Percentiles rank a stretch among this genome's conserved stretches.
Evolutionary conservation across 2,797 vertebrate genomes (phyloP).

Genomic region (Tangara arthus): DNA sequence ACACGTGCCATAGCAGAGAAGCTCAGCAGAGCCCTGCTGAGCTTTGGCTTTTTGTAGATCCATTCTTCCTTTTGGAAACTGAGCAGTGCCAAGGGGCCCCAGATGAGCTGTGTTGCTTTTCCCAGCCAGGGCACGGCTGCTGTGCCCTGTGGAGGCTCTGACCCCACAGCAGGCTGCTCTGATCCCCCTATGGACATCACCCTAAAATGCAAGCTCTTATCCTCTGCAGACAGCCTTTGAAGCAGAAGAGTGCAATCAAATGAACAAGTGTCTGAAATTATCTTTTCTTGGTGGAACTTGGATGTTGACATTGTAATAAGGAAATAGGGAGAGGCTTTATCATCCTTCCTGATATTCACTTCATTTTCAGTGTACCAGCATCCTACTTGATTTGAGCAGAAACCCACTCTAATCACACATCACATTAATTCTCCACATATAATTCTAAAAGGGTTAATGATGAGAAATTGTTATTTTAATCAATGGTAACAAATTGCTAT

Average conservation of each 20-base stretch:
- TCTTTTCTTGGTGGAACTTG: neutral
- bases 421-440: neutral
- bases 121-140: neutral
- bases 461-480: neutral
- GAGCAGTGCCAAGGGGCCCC: rapidly evolving
- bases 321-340: neutral
- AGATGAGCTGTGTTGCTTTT: rapidly evolving
- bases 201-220: neutral
- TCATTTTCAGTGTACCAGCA: neutral
- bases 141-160: neutral
- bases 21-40: neutral
- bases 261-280: neutral
- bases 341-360: neutral
- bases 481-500: neutral
- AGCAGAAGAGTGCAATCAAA: neutral
- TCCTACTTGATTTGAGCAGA: neutral
- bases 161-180: rapidly evolving
- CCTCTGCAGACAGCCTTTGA: neutral
- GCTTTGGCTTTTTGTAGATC: neutral
- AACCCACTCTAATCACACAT: neutral
- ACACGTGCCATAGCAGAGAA: rapidly evolving
- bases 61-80: neutral
- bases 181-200: neutral
- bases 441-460: neutral
- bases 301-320: neutral